These are phyloP conservation scores for Masnerella sp. DNA, from an alignment of 2,888 invertebrate genomes.

Conservation along the genomic window DNA sequence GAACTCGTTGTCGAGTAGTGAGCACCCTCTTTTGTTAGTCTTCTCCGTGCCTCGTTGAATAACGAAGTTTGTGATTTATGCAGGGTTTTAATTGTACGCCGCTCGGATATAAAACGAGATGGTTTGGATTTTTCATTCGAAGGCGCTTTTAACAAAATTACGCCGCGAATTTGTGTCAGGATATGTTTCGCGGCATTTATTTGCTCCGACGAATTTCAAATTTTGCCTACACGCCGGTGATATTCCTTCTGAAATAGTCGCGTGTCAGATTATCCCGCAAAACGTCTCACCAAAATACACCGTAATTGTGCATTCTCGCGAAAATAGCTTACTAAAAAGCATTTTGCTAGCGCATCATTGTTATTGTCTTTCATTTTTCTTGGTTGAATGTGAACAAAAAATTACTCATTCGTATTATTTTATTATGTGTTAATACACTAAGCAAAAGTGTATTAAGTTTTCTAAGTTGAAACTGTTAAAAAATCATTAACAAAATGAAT, in stretches of 20 bases:
- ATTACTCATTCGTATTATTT: too few species aligned
- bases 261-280: slow-evolving; percentile 17
- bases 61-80: slow-evolving; percentile 58
- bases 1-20: slow-evolving; percentile 49
- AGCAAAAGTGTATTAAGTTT: too few species aligned
- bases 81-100: slow-evolving; percentile 47
- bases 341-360: slow-evolving; percentile 3
- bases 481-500: too few species aligned
- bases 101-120: slow-evolving; percentile 40
- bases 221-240: slow-evolving; percentile 11
- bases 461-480: too few species aligned
- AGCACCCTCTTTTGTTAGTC: slow-evolving; percentile 54
- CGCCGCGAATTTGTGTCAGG: slow-evolving; percentile 29
- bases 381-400: too few species aligned
- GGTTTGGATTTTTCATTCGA: slow-evolving; percentile 32
- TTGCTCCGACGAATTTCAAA: slow-evolving; percentile 8
- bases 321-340: slow-evolving; percentile 5
- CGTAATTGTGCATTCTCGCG: neutral
- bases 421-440: too few species aligned
- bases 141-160: slow-evolving; percentile 31
- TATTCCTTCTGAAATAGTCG: slow-evolving; percentile 12
- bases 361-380: too few species aligned
- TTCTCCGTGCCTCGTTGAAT: slow-evolving; percentile 47
- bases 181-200: slow-evolving; percentile 3
- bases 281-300: slow-evolving; percentile 10